Evolutionary conservation across 2,113 vertebrate genomes (phyloP).

Genomic region (Rallus limicola): DNA sequence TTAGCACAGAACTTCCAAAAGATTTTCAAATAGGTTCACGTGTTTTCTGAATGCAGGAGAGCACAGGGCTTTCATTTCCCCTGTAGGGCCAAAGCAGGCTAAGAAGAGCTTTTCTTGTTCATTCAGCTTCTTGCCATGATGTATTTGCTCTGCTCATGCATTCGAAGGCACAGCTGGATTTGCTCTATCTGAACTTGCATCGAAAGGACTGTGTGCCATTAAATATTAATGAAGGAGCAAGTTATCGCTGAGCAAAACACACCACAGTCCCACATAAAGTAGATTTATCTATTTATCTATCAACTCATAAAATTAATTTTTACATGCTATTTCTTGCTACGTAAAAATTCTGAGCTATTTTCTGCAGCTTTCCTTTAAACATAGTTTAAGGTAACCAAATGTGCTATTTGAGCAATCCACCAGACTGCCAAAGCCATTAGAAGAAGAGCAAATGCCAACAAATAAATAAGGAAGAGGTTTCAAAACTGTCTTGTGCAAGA

Average conservation of each 20-base stretch:
- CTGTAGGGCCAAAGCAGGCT: neutral
- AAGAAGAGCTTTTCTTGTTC: neutral
- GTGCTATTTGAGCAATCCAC: neutral
- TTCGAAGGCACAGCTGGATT: neutral
- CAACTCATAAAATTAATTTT: neutral
- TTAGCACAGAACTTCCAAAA: conserved; percentile 23
- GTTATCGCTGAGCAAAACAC: neutral
- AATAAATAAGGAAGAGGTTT: conserved; percentile 38
- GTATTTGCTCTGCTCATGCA: neutral
- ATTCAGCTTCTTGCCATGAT: neutral
- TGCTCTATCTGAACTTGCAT: neutral
- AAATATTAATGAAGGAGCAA: neutral
- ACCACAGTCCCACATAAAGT: neutral
- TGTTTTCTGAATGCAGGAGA: neutral
- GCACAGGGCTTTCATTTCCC: neutral
- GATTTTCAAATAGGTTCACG: neutral
- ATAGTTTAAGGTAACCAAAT: neutral
- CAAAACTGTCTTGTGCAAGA: neutral
- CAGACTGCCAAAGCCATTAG: neutral
- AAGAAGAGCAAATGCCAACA: neutral
- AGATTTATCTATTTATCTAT: too few relatives aligned
- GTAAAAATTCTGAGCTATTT: neutral
- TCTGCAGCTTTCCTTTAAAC: neutral
- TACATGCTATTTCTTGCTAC: neutral
- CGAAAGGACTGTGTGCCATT: neutral